Evolutionary conservation across 1,140 invertebrate genomes (phyloP).

Genomic region (Drosophila grimshawi): DNA sequence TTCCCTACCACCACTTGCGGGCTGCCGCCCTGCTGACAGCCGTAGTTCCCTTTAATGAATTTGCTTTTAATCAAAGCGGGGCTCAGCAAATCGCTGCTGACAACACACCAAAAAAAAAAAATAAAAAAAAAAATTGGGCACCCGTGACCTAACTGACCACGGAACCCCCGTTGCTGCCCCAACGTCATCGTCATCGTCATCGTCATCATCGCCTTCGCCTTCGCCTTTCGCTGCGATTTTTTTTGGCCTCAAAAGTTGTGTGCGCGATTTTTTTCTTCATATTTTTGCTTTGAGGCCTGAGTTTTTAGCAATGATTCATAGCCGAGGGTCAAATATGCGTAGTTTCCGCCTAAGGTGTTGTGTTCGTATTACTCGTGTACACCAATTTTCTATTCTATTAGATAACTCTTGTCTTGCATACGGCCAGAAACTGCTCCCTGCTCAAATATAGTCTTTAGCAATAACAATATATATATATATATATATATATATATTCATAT

Average conservation of each 20-base stretch:
- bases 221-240: conserved; percentile 62
- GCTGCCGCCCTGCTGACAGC: not conserved
- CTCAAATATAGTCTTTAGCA: no score
- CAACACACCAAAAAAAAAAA: not conserved
- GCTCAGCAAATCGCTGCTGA: conserved; percentile 5
- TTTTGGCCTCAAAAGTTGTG: conserved; percentile 32
- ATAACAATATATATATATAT: no score
- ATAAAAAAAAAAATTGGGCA: conserved; percentile 8
- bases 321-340: conserved; percentile 55
- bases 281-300: conserved; percentile 12
- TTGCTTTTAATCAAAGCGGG: conserved; percentile 41
- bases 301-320: conserved; percentile 41
- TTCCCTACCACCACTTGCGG: not conserved
- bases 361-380: not conserved
- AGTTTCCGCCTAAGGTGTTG: conserved; percentile 46
- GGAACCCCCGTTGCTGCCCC: conserved; percentile 2
- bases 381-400: not conserved
- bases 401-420: conserved; percentile 5
- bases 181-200: not conserved
- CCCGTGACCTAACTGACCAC: conserved; percentile 36
- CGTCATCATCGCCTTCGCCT: not conserved
- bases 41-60: conserved; percentile 67
- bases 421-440: no score
- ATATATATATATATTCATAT: no score
- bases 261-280: conserved; percentile 1